A percentile compares a stretch with the other conserved stretches of the same genome.
phyloP scores from a whole-genome alignment of 2,797 vertebrate genomes.

The Xerus rutilus region DNA sequence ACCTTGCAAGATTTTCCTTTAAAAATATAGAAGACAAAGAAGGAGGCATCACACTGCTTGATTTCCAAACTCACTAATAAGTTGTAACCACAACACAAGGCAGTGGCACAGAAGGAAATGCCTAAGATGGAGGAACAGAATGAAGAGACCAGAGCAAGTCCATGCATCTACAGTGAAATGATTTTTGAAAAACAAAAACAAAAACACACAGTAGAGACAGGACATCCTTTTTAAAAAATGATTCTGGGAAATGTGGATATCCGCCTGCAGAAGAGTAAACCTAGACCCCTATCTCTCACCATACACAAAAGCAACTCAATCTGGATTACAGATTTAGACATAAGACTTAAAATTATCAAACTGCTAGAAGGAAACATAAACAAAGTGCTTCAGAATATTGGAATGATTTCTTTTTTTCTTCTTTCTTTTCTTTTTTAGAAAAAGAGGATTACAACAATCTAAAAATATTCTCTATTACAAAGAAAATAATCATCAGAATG shows the following conservation, averaged over 20 bases:
- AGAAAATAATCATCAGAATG: background rate
- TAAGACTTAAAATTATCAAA: background rate
- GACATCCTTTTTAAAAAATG: background rate
- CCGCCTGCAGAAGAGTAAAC: background rate
- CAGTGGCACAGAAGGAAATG: background rate
- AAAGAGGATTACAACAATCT: background rate
- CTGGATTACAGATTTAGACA: background rate
- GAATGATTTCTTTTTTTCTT: background rate
- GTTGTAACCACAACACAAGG: background rate
- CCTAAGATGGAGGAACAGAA: background rate
- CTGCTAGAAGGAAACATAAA: background rate
- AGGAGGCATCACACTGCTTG: background rate
- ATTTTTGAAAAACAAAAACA: background rate
- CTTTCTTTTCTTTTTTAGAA: too few relatives aligned
- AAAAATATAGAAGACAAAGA: background rate
- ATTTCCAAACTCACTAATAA: background rate
- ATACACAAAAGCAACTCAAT: background rate
- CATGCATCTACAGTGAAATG: background rate
- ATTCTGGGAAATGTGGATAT: background rate
- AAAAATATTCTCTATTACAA: background rate
- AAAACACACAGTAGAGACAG: background rate
- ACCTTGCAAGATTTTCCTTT: background rate
- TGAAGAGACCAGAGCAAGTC: background rate
- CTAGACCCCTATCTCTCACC: background rate
- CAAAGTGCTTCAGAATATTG: background rate